Evolutionary conservation across 2,113 vertebrate genomes (phyloP).

Genomic region (Grus americana): DNA sequence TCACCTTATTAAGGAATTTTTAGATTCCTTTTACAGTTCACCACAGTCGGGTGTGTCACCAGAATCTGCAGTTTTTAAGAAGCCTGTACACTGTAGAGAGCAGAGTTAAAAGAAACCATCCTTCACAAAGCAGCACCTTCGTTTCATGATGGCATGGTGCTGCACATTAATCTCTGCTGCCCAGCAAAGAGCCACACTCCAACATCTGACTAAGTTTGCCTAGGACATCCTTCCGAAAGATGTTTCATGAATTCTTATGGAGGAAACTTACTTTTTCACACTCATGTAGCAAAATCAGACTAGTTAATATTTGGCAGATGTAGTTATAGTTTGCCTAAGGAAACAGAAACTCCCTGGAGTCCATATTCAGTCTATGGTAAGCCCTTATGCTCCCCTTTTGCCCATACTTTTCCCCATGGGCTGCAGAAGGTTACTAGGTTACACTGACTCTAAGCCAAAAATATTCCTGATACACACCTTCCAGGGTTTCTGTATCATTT

Average conservation of each 20-base stretch:
- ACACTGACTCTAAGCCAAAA: not conserved
- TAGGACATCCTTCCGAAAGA: not conserved
- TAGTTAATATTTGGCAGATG: not conserved
- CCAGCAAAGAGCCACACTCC: not conserved
- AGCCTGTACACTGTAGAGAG: not conserved
- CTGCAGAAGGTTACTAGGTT: not conserved
- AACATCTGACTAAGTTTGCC: not conserved
- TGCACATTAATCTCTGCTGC: not conserved
- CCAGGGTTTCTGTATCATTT: not conserved
- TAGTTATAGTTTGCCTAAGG: not conserved
- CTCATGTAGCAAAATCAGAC: not conserved
- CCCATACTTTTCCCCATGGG: not conserved
- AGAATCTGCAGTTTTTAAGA: not conserved
- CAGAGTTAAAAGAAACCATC: not conserved
- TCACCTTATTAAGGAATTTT: not conserved
- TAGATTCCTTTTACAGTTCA: not conserved
- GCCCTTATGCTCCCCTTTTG: not conserved
- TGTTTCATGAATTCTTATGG: not conserved
- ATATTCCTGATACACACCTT: not conserved
- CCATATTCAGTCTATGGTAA: not conserved
- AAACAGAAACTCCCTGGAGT: not conserved
- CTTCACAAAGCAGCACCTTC: not conserved
- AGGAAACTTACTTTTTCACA: not conserved
- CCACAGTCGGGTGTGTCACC: not conserved
- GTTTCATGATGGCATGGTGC: accelerated